Conservation (phyloP, 2,888 invertebrate genomes). For the Drosophila longiperda region DNA sequence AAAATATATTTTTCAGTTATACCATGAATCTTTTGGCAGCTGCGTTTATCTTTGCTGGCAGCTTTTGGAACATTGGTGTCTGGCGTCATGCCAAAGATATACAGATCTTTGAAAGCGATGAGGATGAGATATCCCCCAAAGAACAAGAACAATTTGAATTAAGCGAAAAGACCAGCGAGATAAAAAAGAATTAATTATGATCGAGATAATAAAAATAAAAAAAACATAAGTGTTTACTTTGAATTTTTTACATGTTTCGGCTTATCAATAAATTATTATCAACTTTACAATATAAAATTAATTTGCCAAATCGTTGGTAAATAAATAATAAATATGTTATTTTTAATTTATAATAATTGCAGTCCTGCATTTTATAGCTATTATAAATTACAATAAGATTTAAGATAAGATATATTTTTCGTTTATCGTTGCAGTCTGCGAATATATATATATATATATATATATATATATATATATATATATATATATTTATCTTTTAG, state of each 20-base stretch:
- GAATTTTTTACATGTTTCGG: no score
- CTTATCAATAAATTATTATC: neutral
- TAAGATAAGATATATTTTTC: no score
- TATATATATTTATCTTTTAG: neutral
- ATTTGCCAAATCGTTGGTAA: neutral
- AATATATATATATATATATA: no score
- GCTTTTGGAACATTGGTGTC: conserved; percentile 87
- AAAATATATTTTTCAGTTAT: conserved; percentile 58
- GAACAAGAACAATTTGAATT: conserved; percentile 10
- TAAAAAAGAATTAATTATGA: conserved; percentile 9
- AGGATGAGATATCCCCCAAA: conserved; percentile 53
- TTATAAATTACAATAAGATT: neutral
- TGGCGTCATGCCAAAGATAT: conserved; percentile 89
- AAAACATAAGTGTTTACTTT: neutral
- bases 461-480: no score
- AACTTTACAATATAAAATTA: neutral
- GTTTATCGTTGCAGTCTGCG: no score
- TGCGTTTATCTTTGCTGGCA: conserved; percentile 87
- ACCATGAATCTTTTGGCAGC: conserved; percentile 86
- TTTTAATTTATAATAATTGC: neutral
- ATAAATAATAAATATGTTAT: neutral
- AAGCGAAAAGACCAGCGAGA: conserved; percentile 12
- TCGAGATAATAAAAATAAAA: neutral
- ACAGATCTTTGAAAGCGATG: conserved; percentile 89
- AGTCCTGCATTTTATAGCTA: neutral